A percentile compares a stretch with the other conserved stretches of the same genome.
Evolutionary conservation across 1,140 invertebrate genomes (phyloP).

Genomic region (Magallana ariakensis): DNA sequence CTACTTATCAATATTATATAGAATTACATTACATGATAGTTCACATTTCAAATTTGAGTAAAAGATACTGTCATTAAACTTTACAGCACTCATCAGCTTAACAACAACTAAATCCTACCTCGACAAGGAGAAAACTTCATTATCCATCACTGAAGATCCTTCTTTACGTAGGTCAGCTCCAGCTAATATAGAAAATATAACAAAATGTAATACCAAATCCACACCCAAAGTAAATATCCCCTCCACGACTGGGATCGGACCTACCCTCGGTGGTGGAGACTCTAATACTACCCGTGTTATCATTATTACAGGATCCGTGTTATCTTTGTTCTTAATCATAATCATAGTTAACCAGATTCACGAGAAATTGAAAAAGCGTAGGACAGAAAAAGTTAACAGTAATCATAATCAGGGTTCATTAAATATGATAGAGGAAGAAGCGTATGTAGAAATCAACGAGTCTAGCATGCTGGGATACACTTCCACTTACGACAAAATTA

Average conservation of each 20-base stretch:
- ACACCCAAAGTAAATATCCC: too few relatives aligned
- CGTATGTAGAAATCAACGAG: background rate
- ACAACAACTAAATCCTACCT: too few relatives aligned
- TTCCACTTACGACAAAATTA: slow-evolving; percentile 8
- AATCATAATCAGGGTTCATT: background rate
- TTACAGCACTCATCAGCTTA: too few relatives aligned
- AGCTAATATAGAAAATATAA: too few relatives aligned
- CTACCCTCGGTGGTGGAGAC: background rate
- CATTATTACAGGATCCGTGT: background rate
- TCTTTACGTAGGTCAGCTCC: too few relatives aligned
- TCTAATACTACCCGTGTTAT: background rate
- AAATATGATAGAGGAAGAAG: background rate
- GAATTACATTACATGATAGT: too few relatives aligned
- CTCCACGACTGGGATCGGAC: background rate
- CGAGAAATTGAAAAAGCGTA: background rate
- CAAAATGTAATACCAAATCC: too few relatives aligned
- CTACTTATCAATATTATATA: too few relatives aligned
- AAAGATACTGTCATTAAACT: too few relatives aligned
- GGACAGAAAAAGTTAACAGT: background rate
- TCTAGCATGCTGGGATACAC: background rate
- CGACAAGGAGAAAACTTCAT: too few relatives aligned
- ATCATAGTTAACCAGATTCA: slow-evolving; percentile 13
- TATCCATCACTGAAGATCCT: too few relatives aligned
- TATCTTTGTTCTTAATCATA: slow-evolving; percentile 4
- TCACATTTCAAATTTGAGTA: too few relatives aligned